These are phyloP conservation scores for Cryptosula pallasiana DNA, from an alignment of 2,888 invertebrate species.

Conservation along the genomic window DNA sequence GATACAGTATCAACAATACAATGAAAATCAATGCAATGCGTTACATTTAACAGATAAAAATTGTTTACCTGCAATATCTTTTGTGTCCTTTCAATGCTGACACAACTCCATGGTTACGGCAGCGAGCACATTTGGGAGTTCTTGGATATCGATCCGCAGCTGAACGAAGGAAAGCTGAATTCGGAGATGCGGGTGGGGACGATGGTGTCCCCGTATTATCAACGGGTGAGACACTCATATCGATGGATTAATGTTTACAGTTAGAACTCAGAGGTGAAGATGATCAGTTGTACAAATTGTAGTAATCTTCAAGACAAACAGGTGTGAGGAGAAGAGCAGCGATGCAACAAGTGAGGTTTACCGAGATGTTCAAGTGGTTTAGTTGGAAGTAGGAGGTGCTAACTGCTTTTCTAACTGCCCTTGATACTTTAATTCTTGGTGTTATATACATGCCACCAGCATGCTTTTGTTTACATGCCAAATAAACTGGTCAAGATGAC, in stretches of 20 bases:
- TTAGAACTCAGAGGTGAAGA: background rate
- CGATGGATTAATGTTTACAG: too few relatives aligned
- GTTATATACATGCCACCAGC: background rate
- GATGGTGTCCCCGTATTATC: background rate
- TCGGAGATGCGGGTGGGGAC: conserved; percentile 8
- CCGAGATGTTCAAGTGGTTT: background rate
- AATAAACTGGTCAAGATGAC: background rate
- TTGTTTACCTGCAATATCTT: conserved; percentile 68
- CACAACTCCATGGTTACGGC: conserved; percentile 94
- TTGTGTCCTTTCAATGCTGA: conserved; percentile 75
- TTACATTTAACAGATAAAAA: too few relatives aligned
- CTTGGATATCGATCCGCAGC: conserved; percentile 79
- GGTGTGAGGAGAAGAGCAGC: background rate
- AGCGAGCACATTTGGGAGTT: conserved; percentile 94
- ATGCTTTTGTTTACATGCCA: conserved; percentile 19
- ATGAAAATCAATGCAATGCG: too few relatives aligned
- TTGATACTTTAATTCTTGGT: background rate
- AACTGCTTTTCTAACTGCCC: background rate
- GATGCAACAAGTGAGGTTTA: background rate
- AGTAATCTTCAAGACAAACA: background rate
- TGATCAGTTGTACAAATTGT: background rate
- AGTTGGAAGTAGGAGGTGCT: too few relatives aligned
- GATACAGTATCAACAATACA: too few relatives aligned
- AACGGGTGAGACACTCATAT: background rate
- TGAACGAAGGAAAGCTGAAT: conserved; percentile 33